phyloP scores from a whole-genome alignment of 1,140 invertebrate species.

The Conus betulinus region DNA sequence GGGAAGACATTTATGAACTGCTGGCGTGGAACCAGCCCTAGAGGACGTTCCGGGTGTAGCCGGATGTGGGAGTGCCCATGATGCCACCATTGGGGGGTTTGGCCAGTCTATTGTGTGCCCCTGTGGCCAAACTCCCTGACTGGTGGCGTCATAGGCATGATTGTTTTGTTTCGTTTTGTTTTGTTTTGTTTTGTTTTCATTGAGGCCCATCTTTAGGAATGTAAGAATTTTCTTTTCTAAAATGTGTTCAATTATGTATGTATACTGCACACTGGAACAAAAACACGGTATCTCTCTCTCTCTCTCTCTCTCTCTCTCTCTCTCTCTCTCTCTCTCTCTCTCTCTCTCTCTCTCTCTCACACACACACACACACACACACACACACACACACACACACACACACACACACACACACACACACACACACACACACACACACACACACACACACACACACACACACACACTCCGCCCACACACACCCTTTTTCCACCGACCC shows the following conservation, averaged over 20 bases:
- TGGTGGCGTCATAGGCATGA: background rate
- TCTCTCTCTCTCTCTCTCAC: background rate
- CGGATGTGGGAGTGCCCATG: too few species aligned
- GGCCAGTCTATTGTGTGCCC: too few species aligned
- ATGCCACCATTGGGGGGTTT: background rate
- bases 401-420: background rate
- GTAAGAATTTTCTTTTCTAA: background rate
- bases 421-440: background rate
- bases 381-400: slow-evolving; percentile 15
- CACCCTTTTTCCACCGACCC: too few species aligned
- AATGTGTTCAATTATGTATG: too few species aligned
- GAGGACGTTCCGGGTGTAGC: too few species aligned
- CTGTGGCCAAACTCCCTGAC: too few species aligned
- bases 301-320: background rate
- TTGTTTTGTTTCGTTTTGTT: background rate
- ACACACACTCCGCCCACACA: too few species aligned
- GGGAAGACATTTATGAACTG: too few species aligned
- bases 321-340: background rate
- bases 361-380: background rate
- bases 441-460: background rate
- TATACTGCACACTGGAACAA: background rate
- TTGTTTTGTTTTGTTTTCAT: too few species aligned
- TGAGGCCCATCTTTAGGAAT: background rate
- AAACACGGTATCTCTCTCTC: background rate
- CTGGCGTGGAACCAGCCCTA: too few species aligned